Conservation (phyloP, 1,140 invertebrate genomes). For the Drosophila tristis region DNA sequence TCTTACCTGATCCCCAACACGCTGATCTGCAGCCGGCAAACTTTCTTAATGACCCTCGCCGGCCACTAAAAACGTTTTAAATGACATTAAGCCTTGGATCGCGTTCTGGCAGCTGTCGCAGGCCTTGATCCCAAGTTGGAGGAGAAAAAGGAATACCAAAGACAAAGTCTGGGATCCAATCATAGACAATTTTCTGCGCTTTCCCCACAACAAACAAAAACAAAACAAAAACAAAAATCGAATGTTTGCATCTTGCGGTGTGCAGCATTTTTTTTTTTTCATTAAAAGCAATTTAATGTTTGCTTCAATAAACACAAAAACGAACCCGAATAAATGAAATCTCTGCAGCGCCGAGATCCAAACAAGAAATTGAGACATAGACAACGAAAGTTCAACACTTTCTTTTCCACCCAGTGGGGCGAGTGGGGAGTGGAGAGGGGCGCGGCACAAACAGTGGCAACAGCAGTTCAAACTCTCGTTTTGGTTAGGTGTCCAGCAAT, state of each 20-base stretch:
- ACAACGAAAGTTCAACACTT: conserved; percentile 74
- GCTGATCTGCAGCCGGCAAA: conserved; percentile 36
- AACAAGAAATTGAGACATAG: conserved; percentile 69
- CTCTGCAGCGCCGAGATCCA: conserved; percentile 32
- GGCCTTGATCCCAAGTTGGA: neutral
- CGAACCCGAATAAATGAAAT: conserved; percentile 11
- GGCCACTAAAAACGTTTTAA: conserved; percentile 50
- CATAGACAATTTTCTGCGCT: conserved; percentile 66
- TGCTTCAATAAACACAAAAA: conserved; percentile 61
- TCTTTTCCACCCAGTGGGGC: conserved; percentile 51
- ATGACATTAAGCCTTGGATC: conserved; percentile 47
- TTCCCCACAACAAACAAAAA: conserved; percentile 29
- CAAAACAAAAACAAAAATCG: conserved; percentile 10
- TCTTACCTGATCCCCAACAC: neutral
- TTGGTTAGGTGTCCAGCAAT: conserved; percentile 63
- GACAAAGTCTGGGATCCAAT: conserved; percentile 12
- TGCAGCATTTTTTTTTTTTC: conserved; percentile 33
- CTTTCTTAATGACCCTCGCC: conserved; percentile 62
- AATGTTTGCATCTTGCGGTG: conserved; percentile 55
- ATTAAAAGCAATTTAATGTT: conserved; percentile 77
- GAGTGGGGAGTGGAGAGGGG: neutral
- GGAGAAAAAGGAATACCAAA: neutral
- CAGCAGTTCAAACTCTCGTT: conserved; percentile 47
- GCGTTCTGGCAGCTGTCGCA: conserved; percentile 31
- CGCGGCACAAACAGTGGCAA: conserved; percentile 52